phyloP scores from a whole-genome alignment of 1,140 invertebrate genomes.

The Leptinotarsa undecemlineata region DNA sequence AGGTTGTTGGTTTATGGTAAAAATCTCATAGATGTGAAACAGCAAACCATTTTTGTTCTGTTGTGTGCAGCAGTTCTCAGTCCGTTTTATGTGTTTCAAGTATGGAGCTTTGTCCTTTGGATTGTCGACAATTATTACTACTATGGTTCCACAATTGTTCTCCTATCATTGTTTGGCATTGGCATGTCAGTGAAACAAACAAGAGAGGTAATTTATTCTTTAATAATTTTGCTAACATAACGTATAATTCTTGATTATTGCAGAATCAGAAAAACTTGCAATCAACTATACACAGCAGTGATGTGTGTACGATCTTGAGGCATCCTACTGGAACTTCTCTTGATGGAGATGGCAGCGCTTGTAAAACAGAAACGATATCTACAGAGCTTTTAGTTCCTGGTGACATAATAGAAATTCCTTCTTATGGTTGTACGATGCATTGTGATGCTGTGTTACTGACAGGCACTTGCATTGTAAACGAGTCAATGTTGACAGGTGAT shows the following conservation, averaged over 20 bases:
- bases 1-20: slow-evolving; percentile 77
- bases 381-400: slow-evolving; percentile 77
- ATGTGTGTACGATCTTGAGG: slow-evolving; percentile 65
- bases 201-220: slow-evolving; percentile 63
- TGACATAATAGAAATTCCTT: slow-evolving; percentile 79
- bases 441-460: slow-evolving; percentile 83
- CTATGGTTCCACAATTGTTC: slow-evolving; percentile 83
- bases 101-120: slow-evolving; percentile 84
- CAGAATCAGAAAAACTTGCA: slow-evolving; percentile 75
- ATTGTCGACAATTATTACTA: slow-evolving; percentile 82
- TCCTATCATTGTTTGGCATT: slow-evolving; percentile 86
- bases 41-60: slow-evolving; percentile 71
- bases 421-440: slow-evolving; percentile 77
- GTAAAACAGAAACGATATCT: slow-evolving; percentile 51
- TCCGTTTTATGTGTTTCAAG: slow-evolving; percentile 96
- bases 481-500: slow-evolving; percentile 93
- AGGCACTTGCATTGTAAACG: slow-evolving; percentile 92
- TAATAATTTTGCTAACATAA: slow-evolving; percentile 9
- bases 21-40: slow-evolving; percentile 79
- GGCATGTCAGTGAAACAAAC: slow-evolving; percentile 82
- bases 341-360: slow-evolving; percentile 33
- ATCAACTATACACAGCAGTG: slow-evolving; percentile 71
- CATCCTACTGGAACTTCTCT: slow-evolving; percentile 41
- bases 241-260: slow-evolving; percentile 31
- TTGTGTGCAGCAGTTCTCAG: slow-evolving; percentile 83